These are phyloP conservation scores for Emberiza fucata DNA, from an alignment of 2,113 vertebrate genomes.

Conservation along the genomic window DNA sequence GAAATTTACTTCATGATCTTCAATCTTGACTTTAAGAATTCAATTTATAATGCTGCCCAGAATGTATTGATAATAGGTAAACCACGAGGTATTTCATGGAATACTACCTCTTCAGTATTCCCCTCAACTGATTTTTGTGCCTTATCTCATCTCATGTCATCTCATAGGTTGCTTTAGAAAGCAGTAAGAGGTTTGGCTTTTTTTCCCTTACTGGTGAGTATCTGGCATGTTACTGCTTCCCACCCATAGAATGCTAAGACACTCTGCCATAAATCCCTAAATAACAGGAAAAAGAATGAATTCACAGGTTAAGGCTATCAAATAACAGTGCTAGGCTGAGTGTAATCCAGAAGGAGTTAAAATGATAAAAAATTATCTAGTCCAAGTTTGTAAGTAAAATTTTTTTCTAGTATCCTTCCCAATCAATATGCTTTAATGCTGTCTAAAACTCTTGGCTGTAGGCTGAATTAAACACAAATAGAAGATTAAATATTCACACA, in stretches of 20 bases:
- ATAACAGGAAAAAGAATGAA: not conserved
- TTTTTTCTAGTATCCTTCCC: not conserved
- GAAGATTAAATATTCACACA: not conserved
- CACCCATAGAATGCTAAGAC: not conserved
- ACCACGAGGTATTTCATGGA: not conserved
- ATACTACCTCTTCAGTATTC: not conserved
- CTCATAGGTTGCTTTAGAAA: not conserved
- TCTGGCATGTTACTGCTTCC: not conserved
- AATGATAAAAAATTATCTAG: not conserved
- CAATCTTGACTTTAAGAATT: not conserved
- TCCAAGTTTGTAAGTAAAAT: not conserved
- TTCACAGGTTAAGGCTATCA: not conserved
- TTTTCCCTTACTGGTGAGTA: not conserved
- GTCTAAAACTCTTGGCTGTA: not conserved
- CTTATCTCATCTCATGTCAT: not conserved
- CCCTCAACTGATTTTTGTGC: not conserved
- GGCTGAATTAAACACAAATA: not conserved
- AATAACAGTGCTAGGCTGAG: not conserved
- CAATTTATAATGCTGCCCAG: not conserved
- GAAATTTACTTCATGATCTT: not conserved
- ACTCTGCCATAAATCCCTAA: not conserved
- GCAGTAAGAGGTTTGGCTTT: not conserved
- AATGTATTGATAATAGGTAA: not conserved
- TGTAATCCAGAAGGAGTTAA: not conserved
- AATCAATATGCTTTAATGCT: not conserved